Evolutionary conservation across 2,797 vertebrate species (phyloP).

Genomic region (Chrysocyon brachyurus): DNA sequence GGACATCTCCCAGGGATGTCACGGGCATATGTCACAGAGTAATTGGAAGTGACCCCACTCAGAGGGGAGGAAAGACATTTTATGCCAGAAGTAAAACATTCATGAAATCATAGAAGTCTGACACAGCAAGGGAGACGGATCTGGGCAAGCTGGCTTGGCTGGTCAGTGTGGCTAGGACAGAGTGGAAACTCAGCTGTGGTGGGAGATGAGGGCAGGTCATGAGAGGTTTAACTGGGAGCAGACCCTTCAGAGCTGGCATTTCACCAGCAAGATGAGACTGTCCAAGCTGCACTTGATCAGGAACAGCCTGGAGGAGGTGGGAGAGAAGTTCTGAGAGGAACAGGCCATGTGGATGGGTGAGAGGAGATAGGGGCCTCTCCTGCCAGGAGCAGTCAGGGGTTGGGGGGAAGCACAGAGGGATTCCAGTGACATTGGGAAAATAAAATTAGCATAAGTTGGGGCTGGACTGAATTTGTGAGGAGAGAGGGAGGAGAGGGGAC

Average conservation of each 20-base stretch:
- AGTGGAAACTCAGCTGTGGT: accelerated
- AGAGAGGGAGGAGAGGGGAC: neutral
- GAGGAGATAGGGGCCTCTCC: accelerated
- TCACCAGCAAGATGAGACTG: accelerated
- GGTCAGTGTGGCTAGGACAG: neutral
- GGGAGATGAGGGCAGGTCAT: neutral
- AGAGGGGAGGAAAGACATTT: neutral
- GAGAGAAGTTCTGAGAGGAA: neutral
- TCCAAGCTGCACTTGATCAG: neutral
- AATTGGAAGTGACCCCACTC: neutral
- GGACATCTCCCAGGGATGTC: neutral
- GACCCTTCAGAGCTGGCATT: neutral
- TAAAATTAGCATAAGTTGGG: neutral
- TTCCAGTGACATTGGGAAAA: neutral
- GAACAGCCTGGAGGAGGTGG: neutral
- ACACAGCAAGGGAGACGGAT: neutral
- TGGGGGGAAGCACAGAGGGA: neutral
- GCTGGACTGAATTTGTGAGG: accelerated
- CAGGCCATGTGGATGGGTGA: accelerated
- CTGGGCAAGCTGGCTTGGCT: neutral
- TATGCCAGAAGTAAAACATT: neutral
- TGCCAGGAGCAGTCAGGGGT: no score
- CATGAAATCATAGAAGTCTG: neutral
- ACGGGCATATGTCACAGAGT: neutral
- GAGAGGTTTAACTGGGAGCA: neutral